A percentile compares a stretch with the other conserved stretches of the same genome.
Conservation (phyloP, 2,888 invertebrate species). For the Cantharis nigra region DNA sequence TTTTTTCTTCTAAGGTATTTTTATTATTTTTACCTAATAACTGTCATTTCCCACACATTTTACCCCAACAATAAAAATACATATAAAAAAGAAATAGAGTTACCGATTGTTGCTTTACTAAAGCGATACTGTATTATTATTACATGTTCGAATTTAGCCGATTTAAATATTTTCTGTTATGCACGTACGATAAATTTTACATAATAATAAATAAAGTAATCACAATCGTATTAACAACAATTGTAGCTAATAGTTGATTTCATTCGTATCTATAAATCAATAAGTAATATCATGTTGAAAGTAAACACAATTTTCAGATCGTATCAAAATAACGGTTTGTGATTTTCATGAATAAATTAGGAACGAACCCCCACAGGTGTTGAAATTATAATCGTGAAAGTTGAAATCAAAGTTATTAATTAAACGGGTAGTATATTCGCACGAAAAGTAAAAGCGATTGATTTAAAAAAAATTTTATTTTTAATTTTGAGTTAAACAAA, state of each 20-base stretch:
- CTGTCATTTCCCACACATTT: neutral
- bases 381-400: neutral
- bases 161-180: neutral
- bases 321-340: neutral
- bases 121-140: neutral
- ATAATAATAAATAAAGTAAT: neutral
- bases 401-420: neutral
- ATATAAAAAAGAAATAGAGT: neutral
- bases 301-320: neutral
- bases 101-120: neutral
- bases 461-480: neutral
- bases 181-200: neutral
- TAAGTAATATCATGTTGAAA: neutral
- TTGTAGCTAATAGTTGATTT: neutral
- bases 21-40: neutral
- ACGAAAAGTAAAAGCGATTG: neutral
- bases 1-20: neutral
- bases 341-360: constrained; percentile 1
- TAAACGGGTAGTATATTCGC: neutral
- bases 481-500: neutral
- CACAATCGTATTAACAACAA: neutral
- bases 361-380: neutral
- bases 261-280: neutral
- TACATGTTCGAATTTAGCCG: neutral
- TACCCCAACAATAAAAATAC: neutral